A percentile compares a stretch with the other conserved stretches of the same genome.
Conservation (phyloP, 2,888 invertebrate species). For the Atethmia centrago region DNA sequence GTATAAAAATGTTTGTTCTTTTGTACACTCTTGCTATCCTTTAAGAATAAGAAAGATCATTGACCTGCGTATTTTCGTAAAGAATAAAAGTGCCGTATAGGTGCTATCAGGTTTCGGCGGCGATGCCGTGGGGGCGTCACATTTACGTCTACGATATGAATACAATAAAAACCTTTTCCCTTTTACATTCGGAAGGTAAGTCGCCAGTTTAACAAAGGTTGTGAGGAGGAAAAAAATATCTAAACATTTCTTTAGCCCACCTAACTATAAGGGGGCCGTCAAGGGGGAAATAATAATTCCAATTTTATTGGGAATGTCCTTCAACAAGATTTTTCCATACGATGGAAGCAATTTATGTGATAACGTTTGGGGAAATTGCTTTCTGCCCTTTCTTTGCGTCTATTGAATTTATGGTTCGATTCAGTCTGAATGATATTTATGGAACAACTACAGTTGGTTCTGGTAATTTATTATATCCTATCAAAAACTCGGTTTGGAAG, state of each 20-base stretch:
- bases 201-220: slow-evolving; percentile 54
- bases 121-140: slow-evolving; percentile 57
- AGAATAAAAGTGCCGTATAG: slow-evolving; percentile 47
- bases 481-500: slow-evolving; percentile 61
- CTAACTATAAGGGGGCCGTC: slow-evolving; percentile 63
- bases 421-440: slow-evolving; percentile 85
- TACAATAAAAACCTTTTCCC: slow-evolving; percentile 63
- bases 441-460: slow-evolving; percentile 73
- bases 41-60: slow-evolving; percentile 34
- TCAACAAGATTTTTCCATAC: slow-evolving; percentile 87
- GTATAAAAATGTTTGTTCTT: slow-evolving; percentile 18
- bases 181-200: slow-evolving; percentile 55
- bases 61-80: slow-evolving; percentile 42
- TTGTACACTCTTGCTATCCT: slow-evolving; percentile 3
- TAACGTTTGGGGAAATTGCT: slow-evolving; percentile 87
- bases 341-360: slow-evolving; percentile 88
- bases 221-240: slow-evolving; percentile 50
- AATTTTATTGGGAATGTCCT: slow-evolving; percentile 82
- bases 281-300: slow-evolving; percentile 75
- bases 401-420: slow-evolving; percentile 86
- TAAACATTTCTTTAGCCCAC: slow-evolving; percentile 64
- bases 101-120: slow-evolving; percentile 54
- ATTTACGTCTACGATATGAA: slow-evolving; percentile 53
- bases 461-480: slow-evolving; percentile 68
- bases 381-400: slow-evolving; percentile 83